A percentile compares a stretch with the other conserved stretches of the same genome.
These are phyloP conservation scores for Apis laboriosa DNA, from an alignment of 1,140 invertebrate genomes.

Conservation along the genomic window DNA sequence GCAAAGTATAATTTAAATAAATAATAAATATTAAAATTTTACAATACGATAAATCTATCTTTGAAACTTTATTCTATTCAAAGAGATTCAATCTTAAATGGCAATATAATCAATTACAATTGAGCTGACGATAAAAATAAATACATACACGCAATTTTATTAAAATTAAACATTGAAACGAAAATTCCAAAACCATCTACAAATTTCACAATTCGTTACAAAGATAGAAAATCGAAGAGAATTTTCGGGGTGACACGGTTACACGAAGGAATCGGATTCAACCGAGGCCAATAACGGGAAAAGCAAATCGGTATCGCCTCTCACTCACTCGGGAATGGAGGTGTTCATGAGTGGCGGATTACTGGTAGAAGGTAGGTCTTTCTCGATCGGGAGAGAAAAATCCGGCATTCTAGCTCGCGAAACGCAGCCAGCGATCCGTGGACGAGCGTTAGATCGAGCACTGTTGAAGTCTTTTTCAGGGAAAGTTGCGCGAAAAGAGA, in stretches of 20 bases:
- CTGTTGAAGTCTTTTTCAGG: conserved; percentile 57
- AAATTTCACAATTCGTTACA: too few relatives aligned
- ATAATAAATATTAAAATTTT: too few relatives aligned
- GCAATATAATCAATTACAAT: too few relatives aligned
- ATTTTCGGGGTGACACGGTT: neutral
- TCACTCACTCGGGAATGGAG: conserved; percentile 70
- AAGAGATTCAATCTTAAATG: too few relatives aligned
- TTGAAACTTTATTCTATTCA: too few relatives aligned
- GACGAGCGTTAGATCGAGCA: conserved; percentile 63
- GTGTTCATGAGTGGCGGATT: conserved; percentile 44
- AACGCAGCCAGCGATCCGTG: conserved; percentile 65
- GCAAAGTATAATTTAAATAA: too few relatives aligned
- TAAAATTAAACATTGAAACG: too few relatives aligned
- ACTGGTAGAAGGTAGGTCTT: conserved; percentile 52
- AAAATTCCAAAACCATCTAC: too few relatives aligned
- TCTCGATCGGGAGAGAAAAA: conserved; percentile 52
- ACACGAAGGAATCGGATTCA: conserved; percentile 4
- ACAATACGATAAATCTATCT: too few relatives aligned
- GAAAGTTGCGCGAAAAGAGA: conserved; percentile 43
- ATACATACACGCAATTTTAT: too few relatives aligned
- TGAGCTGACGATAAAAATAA: too few relatives aligned
- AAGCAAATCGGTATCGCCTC: conserved; percentile 78
- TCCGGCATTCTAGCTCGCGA: conserved; percentile 60
- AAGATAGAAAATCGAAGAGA: neutral
- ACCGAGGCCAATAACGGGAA: conserved; percentile 74